Conservation (phyloP, 2,888 invertebrate genomes). For the Ennomos erosarius region DNA sequence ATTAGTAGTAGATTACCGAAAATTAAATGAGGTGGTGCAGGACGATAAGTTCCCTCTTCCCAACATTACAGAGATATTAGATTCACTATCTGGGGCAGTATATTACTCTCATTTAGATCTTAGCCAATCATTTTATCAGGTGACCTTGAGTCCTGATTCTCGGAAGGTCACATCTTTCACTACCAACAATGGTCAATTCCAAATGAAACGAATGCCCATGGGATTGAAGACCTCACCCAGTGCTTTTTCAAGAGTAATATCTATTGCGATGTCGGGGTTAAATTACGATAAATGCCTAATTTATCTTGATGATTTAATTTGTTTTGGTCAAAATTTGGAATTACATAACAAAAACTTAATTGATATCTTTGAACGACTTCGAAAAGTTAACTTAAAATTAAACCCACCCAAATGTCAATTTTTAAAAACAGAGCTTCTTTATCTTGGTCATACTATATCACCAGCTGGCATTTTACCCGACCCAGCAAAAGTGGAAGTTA, state of each 20-base stretch:
- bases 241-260: slow-evolving; percentile 34
- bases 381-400: slow-evolving; percentile 21
- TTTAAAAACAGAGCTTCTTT: slow-evolving; percentile 15
- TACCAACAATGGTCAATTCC: slow-evolving; percentile 23
- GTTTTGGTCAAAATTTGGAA: slow-evolving; percentile 18
- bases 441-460: slow-evolving; percentile 22
- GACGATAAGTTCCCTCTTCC: slow-evolving; percentile 37
- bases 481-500: not conserved
- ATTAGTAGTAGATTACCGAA: slow-evolving; percentile 36
- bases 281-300: slow-evolving; percentile 32
- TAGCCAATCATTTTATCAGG: slow-evolving; percentile 31
- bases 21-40: slow-evolving; percentile 30
- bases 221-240: slow-evolving; percentile 29
- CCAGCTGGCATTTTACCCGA: slow-evolving; percentile 2
- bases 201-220: slow-evolving; percentile 35
- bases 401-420: slow-evolving; percentile 24
- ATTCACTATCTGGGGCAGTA: slow-evolving; percentile 31
- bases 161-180: slow-evolving; percentile 35
- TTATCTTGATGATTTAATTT: slow-evolving; percentile 22
- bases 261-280: slow-evolving; percentile 33
- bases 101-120: slow-evolving; percentile 34
- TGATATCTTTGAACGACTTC: slow-evolving; percentile 14
- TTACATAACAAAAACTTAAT: slow-evolving; percentile 23
- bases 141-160: slow-evolving; percentile 19
- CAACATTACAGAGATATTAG: slow-evolving; percentile 37